These are phyloP conservation scores for Melanaphis sacchari DNA, from an alignment of 1,140 invertebrate genomes.

Conservation along the genomic window DNA sequence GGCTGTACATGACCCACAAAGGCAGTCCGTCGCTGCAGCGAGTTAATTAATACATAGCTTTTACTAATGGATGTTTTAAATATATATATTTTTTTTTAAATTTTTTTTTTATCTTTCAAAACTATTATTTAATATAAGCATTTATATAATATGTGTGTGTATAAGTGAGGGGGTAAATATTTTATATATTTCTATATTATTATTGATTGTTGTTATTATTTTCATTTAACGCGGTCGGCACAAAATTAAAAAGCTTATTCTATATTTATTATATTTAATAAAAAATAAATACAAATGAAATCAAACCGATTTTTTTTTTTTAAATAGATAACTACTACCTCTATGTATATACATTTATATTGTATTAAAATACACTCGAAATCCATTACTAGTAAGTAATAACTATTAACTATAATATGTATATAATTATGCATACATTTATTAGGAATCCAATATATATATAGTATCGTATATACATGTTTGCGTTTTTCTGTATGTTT, in stretches of 20 bases:
- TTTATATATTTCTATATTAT: neutral
- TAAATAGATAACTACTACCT: neutral
- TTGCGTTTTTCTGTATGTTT: neutral
- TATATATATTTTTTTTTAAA: neutral
- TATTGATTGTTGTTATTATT: neutral
- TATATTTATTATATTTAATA: neutral
- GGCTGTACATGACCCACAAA: constrained; percentile 38
- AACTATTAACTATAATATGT: neutral
- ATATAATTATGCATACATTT: neutral
- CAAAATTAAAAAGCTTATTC: neutral
- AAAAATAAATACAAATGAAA: neutral
- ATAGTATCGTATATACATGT: neutral
- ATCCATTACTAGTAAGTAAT: neutral
- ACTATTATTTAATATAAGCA: neutral
- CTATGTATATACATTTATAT: too few relatives aligned
- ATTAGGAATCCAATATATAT: neutral
- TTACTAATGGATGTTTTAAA: neutral
- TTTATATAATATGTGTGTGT: neutral
- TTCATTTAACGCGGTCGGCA: neutral
- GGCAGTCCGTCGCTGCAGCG: neutral
- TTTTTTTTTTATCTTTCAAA: neutral
- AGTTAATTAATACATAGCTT: constrained; percentile 33
- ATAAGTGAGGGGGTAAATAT: neutral
- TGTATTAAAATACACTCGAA: neutral
- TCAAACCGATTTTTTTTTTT: neutral